Base-by-base conservation (phyloP, 2,113 vertebrate species). In the Elephantulus edwardii region DNA sequence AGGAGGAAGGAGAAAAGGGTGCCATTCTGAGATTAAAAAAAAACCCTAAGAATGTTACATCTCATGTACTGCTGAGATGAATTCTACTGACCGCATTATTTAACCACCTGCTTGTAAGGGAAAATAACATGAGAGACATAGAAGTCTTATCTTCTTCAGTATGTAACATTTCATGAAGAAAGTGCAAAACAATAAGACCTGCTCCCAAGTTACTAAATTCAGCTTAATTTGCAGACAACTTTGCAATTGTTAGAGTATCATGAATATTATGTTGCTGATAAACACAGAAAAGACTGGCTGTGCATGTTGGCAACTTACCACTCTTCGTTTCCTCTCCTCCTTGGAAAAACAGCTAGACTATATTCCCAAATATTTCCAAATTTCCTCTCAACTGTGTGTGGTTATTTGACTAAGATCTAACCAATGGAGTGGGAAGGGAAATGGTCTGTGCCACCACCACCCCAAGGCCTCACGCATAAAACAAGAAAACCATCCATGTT, bases 191-290 rank as follows among this genome's bases (percentile, higher is more conserved):
- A 64, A 72, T 30, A 86, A 76, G 19, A 79, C 40, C 84, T 24
- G 35, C 58, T 72, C 42, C 52, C 60, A 58, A 62, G 42, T 60
- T 46, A 71, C 35, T 76, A 82, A 52, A 48, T 20, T 2, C 52
- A 91, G n/a, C 10, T 62, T 33, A 28, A 44, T 26, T 38, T 35
- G 14, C 76, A 70, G 58, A n/a, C 20, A 42, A 22, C 33, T n/a
- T 74, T 77, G 46, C 9, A 38, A 71, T 52, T 22, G 46, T 48
- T 35, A 80, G 10, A 82, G 40, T 17, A 82, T 58, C 52, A n/a
- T 66, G 38, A 91, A 50, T 48, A 8, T 44, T 79, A 30, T 68
- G 5, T 84, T 89, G 78, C 68, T 71, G 33, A 70, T 70, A 93
- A 78, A 77, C 68, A 88, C 42, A 78, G 26, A 83, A 72, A 72